Evolutionary conservation across 1,140 invertebrate genomes (phyloP).

Genomic region (Drosophila sproati): DNA sequence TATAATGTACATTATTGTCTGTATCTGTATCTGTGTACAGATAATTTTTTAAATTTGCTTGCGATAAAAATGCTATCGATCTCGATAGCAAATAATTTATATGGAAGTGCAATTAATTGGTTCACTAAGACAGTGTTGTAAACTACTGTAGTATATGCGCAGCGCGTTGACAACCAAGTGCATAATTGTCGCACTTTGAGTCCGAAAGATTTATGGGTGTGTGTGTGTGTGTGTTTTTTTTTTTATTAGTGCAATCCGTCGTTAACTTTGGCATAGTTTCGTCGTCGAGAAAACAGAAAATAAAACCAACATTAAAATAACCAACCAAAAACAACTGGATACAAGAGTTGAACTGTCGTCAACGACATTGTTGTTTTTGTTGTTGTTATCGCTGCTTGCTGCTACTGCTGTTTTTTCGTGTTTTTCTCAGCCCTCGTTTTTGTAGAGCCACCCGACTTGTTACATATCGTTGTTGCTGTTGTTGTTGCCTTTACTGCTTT

Average conservation of each 20-base stretch:
- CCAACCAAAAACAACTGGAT: slow-evolving; percentile 58
- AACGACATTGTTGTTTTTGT: slow-evolving; percentile 42
- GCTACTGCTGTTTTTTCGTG: slow-evolving; percentile 39
- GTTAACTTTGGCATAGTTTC: slow-evolving; percentile 80
- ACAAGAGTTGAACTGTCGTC: slow-evolving; percentile 52
- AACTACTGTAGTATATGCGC: slow-evolving; percentile 37
- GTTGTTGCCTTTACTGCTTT: slow-evolving; percentile 54
- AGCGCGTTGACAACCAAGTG: slow-evolving; percentile 53
- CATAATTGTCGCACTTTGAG: slow-evolving; percentile 35
- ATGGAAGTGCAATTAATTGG: slow-evolving; percentile 27
- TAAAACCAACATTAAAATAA: slow-evolving; percentile 69
- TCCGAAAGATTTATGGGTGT: slow-evolving; percentile 9
- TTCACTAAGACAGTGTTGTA: slow-evolving; percentile 56
- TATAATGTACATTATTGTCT: slow-evolving; percentile 15
- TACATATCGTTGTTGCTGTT: slow-evolving; percentile 68
- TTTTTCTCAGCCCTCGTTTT: slow-evolving; percentile 45
- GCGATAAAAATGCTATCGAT: slow-evolving; percentile 19
- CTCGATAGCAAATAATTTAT: neutral
- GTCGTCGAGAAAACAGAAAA: slow-evolving; percentile 68
- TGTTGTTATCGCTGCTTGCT: slow-evolving; percentile 22
- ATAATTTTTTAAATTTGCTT: neutral
- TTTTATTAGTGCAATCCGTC: slow-evolving; percentile 75
- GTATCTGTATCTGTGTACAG: neutral
- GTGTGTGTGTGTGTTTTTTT: slow-evolving; percentile 3
- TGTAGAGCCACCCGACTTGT: slow-evolving; percentile 74